These are phyloP conservation scores for Cyclopterus lumpus DNA, from an alignment of 2,797 vertebrate genomes.

Conservation along the genomic window DNA sequence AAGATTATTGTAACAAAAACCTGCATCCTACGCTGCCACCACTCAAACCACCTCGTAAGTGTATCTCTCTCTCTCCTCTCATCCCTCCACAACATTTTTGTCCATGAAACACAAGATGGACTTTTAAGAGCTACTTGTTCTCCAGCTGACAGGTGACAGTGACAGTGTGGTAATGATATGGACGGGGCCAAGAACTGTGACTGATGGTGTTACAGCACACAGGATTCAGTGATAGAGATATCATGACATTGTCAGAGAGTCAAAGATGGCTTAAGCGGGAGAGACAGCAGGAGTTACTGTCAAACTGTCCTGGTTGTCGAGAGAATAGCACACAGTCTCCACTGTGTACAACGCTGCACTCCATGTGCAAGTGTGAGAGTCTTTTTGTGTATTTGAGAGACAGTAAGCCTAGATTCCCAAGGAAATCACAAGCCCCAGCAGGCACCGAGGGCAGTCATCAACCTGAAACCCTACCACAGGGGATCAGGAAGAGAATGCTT, in stretches of 20 bases:
- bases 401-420: slow-evolving; percentile 79
- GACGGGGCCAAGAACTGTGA: slow-evolving; percentile 29
- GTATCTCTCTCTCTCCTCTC: not conserved
- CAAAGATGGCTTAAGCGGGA: slow-evolving; percentile 38
- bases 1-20: slow-evolving; percentile 94
- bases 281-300: slow-evolving; percentile 41
- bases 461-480: slow-evolving; percentile 81
- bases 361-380: slow-evolving; percentile 15
- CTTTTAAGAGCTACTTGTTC: slow-evolving; percentile 21
- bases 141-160: slow-evolving; percentile 35
- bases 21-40: slow-evolving; percentile 93
- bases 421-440: slow-evolving; percentile 69
- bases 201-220: slow-evolving; percentile 39
- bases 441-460: slow-evolving; percentile 76
- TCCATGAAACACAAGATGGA: slow-evolving; percentile 15
- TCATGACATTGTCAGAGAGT: slow-evolving; percentile 46
- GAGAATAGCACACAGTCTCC: slow-evolving; percentile 41
- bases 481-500: slow-evolving; percentile 76
- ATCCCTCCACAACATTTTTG: not conserved
- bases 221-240: slow-evolving; percentile 35
- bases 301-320: slow-evolving; percentile 33
- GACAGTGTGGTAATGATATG: slow-evolving; percentile 22
- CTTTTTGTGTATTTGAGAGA: slow-evolving; percentile 47
- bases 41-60: slow-evolving; percentile 88
- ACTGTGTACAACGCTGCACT: slow-evolving; percentile 36